phyloP scores from a whole-genome alignment of 2,888 invertebrate genomes.

The Podotricha telesiphe region DNA sequence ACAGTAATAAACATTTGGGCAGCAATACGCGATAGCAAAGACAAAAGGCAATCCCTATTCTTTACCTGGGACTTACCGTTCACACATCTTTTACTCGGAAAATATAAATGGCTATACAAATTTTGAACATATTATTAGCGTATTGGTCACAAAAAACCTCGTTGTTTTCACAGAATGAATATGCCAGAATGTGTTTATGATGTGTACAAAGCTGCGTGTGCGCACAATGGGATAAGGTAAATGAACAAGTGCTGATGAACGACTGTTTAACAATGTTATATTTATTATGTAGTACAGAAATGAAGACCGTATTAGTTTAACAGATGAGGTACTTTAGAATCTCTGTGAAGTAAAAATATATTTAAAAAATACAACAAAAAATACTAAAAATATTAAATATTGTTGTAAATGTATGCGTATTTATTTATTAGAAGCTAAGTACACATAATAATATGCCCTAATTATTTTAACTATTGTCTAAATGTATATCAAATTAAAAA shows the following conservation, averaged over 20 bases:
- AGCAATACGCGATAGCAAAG: constrained; percentile 44
- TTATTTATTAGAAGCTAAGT: too few relatives aligned
- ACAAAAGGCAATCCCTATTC: constrained; percentile 43
- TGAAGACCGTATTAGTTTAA: too few relatives aligned
- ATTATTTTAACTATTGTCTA: too few relatives aligned
- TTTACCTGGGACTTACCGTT: constrained; percentile 53
- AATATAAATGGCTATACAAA: constrained; percentile 42
- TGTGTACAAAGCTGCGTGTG: constrained; percentile 11
- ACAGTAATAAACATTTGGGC: constrained; percentile 38
- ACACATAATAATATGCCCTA: too few relatives aligned
- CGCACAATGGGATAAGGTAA: not conserved
- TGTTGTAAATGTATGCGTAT: too few relatives aligned
- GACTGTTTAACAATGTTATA: not conserved
- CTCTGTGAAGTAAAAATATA: too few relatives aligned
- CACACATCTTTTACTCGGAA: constrained; percentile 53
- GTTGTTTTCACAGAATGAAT: constrained; percentile 20
- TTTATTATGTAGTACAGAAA: too few relatives aligned
- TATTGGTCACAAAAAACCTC: constrained; percentile 16
- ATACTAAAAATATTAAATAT: too few relatives aligned
- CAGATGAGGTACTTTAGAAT: too few relatives aligned
- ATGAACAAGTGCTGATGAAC: not conserved
- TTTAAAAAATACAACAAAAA: too few relatives aligned
- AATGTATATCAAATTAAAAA: too few relatives aligned
- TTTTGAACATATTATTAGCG: constrained; percentile 34
- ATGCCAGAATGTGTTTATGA: constrained; percentile 8